Base-by-base conservation (phyloP, 1,140 invertebrate species). In the Saccostrea glomerata region DNA sequence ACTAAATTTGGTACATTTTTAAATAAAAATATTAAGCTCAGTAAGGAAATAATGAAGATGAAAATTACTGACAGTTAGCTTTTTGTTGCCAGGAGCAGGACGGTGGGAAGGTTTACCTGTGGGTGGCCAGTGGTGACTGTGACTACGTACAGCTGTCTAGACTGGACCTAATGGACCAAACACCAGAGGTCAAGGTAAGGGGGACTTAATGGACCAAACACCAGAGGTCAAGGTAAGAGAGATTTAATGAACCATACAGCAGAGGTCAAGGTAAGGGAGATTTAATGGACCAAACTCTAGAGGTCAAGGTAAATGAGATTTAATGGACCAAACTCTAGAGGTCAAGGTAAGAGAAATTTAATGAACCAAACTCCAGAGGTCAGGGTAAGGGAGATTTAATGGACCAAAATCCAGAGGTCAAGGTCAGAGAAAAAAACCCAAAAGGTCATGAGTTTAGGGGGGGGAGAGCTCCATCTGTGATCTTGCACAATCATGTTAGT, bases 91-190 rank as follows among this genome's bases (percentile, higher is more conserved):
- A 91, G 87, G 56, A 40, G 60, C 70, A 82, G 70, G 89, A 87
- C 9, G 66, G 82, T 20, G 58, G 90, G 6, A 86, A 87, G 12
- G 60, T 90, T 6, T 86, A 90, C 5, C 73, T 92, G 77, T 93
- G 92, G 93, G 88, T 93, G 30, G 92, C 92, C 40, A 93, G 93
- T 88, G 93, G 93, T 12, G 91, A 92, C 86, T 91, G 89, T 87
- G 92, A 93, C n/a, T 90, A 89, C 86, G 92, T 92, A 73, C 91
- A 93, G 87, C 87, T 93, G 2, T 92, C 91, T 15, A 90, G 92
- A 87, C 66, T 93, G 6, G 91, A 91, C 84, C 86, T 93, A 4
- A 25, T 90, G 17, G 89, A 92, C 73, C 84, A 66, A 2, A n/a
- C 36, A 5, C 36, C 86, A 56, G 84, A 89, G 58, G 73, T 84